These are phyloP conservation scores for Eristalinus sepulchralis DNA, from an alignment of 2,888 invertebrate genomes.

Conservation along the genomic window DNA sequence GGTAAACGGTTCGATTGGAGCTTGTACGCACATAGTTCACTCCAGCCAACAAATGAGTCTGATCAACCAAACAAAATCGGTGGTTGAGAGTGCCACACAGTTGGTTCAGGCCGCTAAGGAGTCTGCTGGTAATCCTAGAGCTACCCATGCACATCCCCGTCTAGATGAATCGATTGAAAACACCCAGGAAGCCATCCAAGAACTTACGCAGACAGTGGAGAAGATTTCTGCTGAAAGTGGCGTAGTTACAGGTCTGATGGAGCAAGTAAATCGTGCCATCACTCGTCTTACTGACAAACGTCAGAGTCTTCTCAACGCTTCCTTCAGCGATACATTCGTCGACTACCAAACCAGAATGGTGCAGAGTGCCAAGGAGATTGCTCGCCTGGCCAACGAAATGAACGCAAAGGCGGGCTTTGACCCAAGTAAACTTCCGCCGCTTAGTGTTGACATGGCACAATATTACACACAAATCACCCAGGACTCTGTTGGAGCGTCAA, in stretches of 20 bases:
- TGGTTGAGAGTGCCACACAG: slow-evolving; percentile 95
- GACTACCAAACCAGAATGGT: slow-evolving; percentile 99
- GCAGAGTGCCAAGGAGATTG: slow-evolving; percentile 95
- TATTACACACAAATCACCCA: slow-evolving; percentile 92
- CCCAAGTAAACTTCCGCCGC: slow-evolving; percentile 88
- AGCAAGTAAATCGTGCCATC: slow-evolving; percentile 94
- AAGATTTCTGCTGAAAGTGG: slow-evolving; percentile 93
- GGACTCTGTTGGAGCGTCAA: slow-evolving; percentile 95
- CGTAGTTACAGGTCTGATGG: slow-evolving; percentile 93
- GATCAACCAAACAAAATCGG: slow-evolving; percentile 95
- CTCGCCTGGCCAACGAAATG: slow-evolving; percentile 95
- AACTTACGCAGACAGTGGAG: slow-evolving; percentile 90
- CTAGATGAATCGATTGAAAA: slow-evolving; percentile 91
- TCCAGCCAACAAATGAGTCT: slow-evolving; percentile 92
- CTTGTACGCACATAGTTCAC: slow-evolving; percentile 93
- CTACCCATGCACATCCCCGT: slow-evolving; percentile 89
- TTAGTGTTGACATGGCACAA: slow-evolving; percentile 93
- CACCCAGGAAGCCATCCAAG: slow-evolving; percentile 90
- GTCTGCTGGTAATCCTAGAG: slow-evolving; percentile 96
- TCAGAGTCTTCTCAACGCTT: slow-evolving; percentile 86
- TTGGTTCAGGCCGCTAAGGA: slow-evolving; percentile 92
- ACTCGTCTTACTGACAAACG: slow-evolving; percentile 89
- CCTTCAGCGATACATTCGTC: slow-evolving; percentile 90
- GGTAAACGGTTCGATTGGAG: slow-evolving; percentile 91
- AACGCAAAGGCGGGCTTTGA: slow-evolving; percentile 91